Conservation (phyloP, 2,113 vertebrate species). For the Sitta europaea region DNA sequence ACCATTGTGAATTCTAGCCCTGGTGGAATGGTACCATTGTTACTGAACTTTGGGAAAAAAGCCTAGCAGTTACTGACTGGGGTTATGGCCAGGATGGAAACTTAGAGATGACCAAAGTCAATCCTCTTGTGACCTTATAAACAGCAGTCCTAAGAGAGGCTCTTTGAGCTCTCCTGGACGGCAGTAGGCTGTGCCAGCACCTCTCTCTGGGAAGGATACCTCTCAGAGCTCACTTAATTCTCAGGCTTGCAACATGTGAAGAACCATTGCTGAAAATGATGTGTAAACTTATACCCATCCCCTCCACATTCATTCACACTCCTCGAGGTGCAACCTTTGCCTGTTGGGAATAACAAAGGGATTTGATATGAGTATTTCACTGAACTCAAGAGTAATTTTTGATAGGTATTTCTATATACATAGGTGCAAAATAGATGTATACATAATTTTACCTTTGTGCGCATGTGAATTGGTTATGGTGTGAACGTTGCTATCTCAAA, state of each 20-base stretch:
- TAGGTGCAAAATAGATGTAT: not conserved
- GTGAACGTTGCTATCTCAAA: not conserved
- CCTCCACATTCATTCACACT: not conserved
- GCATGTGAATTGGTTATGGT: not conserved
- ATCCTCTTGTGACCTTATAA: not conserved
- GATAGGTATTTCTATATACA: not conserved
- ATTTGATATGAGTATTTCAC: not conserved
- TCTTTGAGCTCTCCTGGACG: not conserved
- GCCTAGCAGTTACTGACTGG: not conserved
- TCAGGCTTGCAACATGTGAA: not conserved
- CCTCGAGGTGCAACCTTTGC: not conserved
- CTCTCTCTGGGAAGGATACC: not conserved
- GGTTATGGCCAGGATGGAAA: not conserved
- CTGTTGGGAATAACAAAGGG: not conserved
- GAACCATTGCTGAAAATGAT: rapidly evolving
- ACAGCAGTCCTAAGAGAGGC: not conserved
- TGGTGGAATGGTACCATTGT: not conserved
- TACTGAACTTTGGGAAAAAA: not conserved
- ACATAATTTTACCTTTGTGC: not conserved
- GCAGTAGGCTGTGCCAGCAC: not conserved
- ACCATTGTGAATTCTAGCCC: not conserved
- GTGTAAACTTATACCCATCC: not conserved
- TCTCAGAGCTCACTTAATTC: not conserved
- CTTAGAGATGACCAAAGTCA: not conserved
- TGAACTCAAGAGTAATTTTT: not conserved